phyloP scores from a whole-genome alignment of 2,113 vertebrate genomes.

The Empidonax alnorum region DNA sequence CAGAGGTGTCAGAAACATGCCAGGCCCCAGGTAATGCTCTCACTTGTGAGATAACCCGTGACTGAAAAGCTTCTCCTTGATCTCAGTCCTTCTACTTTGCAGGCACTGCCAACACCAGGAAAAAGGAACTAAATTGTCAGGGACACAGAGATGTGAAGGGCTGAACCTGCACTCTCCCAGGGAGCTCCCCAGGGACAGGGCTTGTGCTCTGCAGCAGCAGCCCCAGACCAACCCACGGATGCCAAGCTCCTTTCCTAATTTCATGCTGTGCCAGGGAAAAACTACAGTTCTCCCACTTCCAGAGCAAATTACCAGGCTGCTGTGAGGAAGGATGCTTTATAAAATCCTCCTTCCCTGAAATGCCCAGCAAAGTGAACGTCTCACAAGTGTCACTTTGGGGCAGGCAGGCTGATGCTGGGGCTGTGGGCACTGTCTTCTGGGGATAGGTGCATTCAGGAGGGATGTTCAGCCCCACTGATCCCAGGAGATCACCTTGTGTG shows the following conservation, averaged over 20 bases:
- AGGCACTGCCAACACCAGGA: not conserved
- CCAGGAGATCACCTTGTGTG: not conserved
- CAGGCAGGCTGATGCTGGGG: not conserved
- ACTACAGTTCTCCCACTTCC: not conserved
- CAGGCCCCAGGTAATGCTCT: not conserved
- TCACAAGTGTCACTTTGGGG: not conserved
- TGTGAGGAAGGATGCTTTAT: not conserved
- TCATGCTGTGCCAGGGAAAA: not conserved
- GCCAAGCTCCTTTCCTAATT: not conserved
- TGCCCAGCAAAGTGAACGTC: accelerated
- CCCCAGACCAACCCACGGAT: not conserved
- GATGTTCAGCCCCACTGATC: not conserved
- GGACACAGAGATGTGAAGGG: not conserved
- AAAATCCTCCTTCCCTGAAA: not conserved
- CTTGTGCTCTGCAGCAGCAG: not conserved
- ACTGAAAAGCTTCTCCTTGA: not conserved
- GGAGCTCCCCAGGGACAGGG: not conserved
- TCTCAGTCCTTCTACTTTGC: not conserved
- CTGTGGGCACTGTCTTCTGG: not conserved
- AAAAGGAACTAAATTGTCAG: not conserved
- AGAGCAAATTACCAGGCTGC: not conserved
- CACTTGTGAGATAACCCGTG: not conserved
- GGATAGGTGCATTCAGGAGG: not conserved
- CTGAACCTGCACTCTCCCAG: not conserved
- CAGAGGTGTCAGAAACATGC: not conserved